phyloP scores from a whole-genome alignment of 2,888 invertebrate genomes.

The Melanchra persicariae region DNA sequence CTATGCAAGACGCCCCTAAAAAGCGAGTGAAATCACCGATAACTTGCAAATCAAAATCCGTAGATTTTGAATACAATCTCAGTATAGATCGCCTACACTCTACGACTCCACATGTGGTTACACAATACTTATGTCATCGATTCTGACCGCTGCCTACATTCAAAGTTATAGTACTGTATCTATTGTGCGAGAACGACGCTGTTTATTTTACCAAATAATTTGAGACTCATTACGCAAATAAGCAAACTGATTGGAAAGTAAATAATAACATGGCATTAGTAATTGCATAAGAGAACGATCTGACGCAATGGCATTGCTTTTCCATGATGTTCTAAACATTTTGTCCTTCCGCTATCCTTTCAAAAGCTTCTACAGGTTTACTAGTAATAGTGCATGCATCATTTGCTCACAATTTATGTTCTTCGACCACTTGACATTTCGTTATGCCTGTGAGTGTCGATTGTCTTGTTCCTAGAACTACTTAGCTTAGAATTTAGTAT shows the following conservation, averaged over 20 bases:
- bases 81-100: constrained; percentile 37
- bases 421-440: constrained; percentile 10
- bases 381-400: background rate
- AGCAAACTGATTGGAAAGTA: constrained; percentile 33
- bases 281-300: constrained; percentile 22
- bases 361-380: background rate
- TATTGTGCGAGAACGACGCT: constrained; percentile 24
- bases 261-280: constrained; percentile 26
- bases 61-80: constrained; percentile 20
- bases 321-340: constrained; percentile 1
- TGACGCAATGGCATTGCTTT: background rate
- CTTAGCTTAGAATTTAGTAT: constrained; percentile 39
- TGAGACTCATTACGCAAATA: constrained; percentile 36
- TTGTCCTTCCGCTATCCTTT: background rate
- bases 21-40: background rate
- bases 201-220: constrained; percentile 53
- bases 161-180: constrained; percentile 31
- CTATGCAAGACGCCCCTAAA: background rate
- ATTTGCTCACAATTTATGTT: background rate
- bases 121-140: constrained; percentile 62
- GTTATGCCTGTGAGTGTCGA: background rate
- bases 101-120: constrained; percentile 41
- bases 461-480: constrained; percentile 28
- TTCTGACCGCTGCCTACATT: constrained; percentile 50
- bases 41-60: background rate